Percentiles rank a stretch among this genome's conserved stretches.
phyloP scores from a whole-genome alignment of 1,140 invertebrate species.

The Parasteatoda tepidariorum region DNA sequence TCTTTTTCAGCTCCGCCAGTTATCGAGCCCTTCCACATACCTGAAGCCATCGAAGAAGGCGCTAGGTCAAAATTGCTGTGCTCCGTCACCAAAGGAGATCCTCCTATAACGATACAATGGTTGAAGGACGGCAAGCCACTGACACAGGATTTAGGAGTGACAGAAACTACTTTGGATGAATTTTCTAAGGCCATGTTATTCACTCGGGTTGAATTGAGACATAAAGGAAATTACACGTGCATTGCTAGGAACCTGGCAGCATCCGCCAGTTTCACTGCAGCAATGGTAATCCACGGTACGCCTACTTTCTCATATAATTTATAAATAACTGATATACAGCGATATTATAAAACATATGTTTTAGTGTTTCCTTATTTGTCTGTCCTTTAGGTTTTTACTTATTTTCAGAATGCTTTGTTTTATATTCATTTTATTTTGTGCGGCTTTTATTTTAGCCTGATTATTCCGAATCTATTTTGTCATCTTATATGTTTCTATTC shows the following conservation, averaged over 20 bases:
- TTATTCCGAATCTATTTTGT: too few species aligned
- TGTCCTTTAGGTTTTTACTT: background rate
- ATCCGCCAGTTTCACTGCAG: conserved; percentile 67
- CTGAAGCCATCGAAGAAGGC: conserved; percentile 75
- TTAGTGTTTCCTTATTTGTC: background rate
- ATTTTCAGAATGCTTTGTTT: background rate
- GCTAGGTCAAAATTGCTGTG: conserved; percentile 75
- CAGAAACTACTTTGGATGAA: conserved; percentile 56
- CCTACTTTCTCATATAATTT: background rate
- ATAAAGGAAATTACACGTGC: conserved; percentile 71
- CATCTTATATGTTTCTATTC: too few species aligned
- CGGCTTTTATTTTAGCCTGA: too few species aligned
- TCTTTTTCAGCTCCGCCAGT: conserved; percentile 74
- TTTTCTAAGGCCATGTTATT: conserved; percentile 61
- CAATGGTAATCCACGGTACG: conserved; percentile 69
- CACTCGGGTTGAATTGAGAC: conserved; percentile 65
- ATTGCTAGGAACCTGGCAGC: conserved; percentile 68
- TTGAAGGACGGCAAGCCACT: conserved; percentile 68
- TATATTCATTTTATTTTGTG: background rate
- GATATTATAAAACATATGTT: background rate
- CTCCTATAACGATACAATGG: conserved; percentile 69
- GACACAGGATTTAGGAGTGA: conserved; percentile 67
- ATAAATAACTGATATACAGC: background rate
- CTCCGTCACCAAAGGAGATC: conserved; percentile 69
- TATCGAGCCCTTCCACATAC: conserved; percentile 77